Base-by-base conservation (phyloP, 2,888 invertebrate genomes). In the Selenia dentaria region DNA sequence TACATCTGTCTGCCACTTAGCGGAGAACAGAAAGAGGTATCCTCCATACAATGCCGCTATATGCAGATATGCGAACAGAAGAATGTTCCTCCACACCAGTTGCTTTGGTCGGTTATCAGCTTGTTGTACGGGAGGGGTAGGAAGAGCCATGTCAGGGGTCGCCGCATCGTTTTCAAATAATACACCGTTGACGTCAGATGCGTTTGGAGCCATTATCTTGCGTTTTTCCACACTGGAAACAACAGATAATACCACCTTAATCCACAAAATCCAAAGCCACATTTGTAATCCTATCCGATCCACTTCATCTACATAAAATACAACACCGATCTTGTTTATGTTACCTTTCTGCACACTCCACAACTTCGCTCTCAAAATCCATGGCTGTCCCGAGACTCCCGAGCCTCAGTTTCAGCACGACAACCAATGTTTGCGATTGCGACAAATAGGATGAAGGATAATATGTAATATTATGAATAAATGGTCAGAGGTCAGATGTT, bases 71-170 rank as follows among this genome's bases (percentile, higher is more conserved):
- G 90, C 84, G 70, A 97, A 96, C 0, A 95, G 90, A n/a, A 94
- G 79, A 34, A 97, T 95, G 73, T 97, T 97, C 58, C 95, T 92
- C 97, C 97, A 97, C 4, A 97, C 97, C 32, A 95, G 77, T 70
- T 92, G 84, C 24, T 90, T 71, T 46, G 93, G 92, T 28, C 90
- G 81, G 46, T 88, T 86, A 44, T 94, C 93, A 0, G 94, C 93
- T 57, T 79, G 77, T 49, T 79, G 76, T n/a, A 87, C 69, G 6
- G 89, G 82, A n/a, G 79, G 43, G 6, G 54, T 70, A 2, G 74
- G 59, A 6, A 91, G 73, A 0, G 83, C 91, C 62, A 90, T 58
- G 55, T 91, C 91, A 2, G 87, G 79, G 6, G 91, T 91, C 0
- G 78, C 76, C 6, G 87, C 91, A 48, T 91, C 91, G 13, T 71